Base-by-base conservation (phyloP, 2,113 vertebrate genomes). In the Hippocampus zosterae region DNA sequence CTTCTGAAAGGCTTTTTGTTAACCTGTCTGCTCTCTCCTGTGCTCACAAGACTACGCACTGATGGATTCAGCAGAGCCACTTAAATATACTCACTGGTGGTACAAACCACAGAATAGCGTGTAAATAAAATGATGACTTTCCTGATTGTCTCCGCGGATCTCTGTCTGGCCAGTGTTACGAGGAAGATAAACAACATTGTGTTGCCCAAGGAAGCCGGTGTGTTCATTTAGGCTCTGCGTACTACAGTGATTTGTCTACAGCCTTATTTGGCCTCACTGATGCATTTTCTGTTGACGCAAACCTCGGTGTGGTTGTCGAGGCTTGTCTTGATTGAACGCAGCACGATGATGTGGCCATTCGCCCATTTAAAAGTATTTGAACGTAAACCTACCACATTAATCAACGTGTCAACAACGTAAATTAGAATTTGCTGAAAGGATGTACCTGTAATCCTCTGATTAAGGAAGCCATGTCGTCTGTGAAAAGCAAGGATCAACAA, bases 1-100 rank as follows among this genome's bases (percentile, higher is more conserved):
- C 37, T 74, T 68, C 56, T 86, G 62, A 88, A 86, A 84, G 76
- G 75, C 71, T 81, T 83, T 82, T 79, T 80, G 75, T 84, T 81
- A 86, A 76, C 70, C 68, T 65, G 55, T 76, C 69, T 60, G 10
- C 69, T 59, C 72, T 48, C 48, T 1, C 5, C 59, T 67, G 27
- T 46, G 41, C 55, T 33, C 48, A 42, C 64, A 9, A 8, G 52
- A 71, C 60, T 19, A 66, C n/a, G 59, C 76, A 71, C 40, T 73
- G 62, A 73, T 76, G 40, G 46, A 65, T 72, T 75, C 56, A 25
- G 42, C 37, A 53, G 23, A 61, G 29, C 10, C 40, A 73, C 67
- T 72, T 8, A 72, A 68, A 77, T 60, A 27, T 62, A 80, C 70
- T 9, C 68, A 60, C 73, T 69, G 48, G 18, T 69, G 48, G 18